A percentile compares a stretch with the other conserved stretches of the same genome.
These are phyloP conservation scores for Triplophysa rosa DNA, from an alignment of 2,113 vertebrate species.

Conservation along the genomic window DNA sequence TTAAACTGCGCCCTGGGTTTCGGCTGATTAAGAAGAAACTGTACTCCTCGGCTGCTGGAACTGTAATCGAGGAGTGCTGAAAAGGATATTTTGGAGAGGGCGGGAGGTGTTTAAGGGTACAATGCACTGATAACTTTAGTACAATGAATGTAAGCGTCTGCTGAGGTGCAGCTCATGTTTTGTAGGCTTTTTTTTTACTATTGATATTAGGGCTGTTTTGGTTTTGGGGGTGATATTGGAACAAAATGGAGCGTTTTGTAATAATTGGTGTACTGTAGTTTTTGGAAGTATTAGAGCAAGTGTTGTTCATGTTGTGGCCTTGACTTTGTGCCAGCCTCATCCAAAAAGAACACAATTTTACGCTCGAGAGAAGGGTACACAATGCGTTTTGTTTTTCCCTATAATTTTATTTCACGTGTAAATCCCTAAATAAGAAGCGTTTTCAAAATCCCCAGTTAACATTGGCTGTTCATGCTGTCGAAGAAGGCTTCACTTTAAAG, in stretches of 20 bases:
- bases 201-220: constrained; percentile 52
- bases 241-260: constrained; percentile 56
- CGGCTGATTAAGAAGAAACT: constrained; percentile 84
- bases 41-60: constrained; percentile 80
- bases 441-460: background rate
- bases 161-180: constrained; percentile 54
- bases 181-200: constrained; percentile 59
- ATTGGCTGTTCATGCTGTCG: background rate
- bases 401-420: background rate
- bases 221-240: constrained; percentile 35
- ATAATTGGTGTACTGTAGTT: constrained; percentile 45
- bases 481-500: background rate
- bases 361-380: background rate
- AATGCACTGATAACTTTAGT: constrained; percentile 59
- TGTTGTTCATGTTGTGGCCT: constrained; percentile 48
- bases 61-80: constrained; percentile 82
- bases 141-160: constrained; percentile 60
- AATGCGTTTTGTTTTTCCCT: background rate
- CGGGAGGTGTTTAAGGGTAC: constrained; percentile 25
- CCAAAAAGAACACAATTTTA: constrained; percentile 29
- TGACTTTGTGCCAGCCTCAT: constrained; percentile 48
- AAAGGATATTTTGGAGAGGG: background rate
- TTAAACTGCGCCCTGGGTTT: constrained; percentile 85
- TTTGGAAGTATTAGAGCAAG: background rate
- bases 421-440: background rate